Evolutionary conservation across 2,113 vertebrate species (phyloP).

Genomic region (Sorex fumeus): DNA sequence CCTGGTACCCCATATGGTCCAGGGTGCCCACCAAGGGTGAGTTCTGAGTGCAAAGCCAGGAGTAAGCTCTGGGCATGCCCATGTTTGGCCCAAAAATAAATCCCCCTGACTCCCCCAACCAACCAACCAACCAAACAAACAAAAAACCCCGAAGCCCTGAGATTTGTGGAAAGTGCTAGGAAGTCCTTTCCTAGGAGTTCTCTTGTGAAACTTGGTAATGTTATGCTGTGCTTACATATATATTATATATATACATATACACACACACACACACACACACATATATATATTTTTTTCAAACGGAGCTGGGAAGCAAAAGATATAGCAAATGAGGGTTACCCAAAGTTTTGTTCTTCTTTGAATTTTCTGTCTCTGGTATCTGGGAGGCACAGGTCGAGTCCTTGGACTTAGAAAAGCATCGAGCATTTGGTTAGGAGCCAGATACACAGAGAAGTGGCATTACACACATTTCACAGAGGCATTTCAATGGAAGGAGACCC

Average conservation of each 20-base stretch:
- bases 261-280: too few relatives aligned
- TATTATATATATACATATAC: too few relatives aligned
- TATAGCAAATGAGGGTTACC: background rate
- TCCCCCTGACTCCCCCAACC: too few relatives aligned
- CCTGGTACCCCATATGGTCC: too few relatives aligned
- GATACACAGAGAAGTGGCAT: background rate
- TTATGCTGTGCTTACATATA: background rate
- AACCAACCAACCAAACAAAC: too few relatives aligned
- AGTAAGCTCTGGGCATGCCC: too few relatives aligned
- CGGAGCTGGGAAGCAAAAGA: background rate
- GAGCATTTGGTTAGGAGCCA: background rate
- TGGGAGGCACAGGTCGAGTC: too few relatives aligned
- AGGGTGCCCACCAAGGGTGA: too few relatives aligned
- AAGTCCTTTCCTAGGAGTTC: constrained; percentile 1
- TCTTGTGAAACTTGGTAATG: background rate
- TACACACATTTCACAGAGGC: background rate
- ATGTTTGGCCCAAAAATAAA: too few relatives aligned
- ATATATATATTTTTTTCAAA: too few relatives aligned
- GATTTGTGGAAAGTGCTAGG: background rate
- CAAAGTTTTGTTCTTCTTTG: background rate
- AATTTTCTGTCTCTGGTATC: background rate
- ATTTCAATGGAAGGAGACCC: background rate
- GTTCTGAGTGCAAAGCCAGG: too few relatives aligned
- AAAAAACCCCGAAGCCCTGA: background rate
- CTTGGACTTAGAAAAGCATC: background rate